Base-by-base conservation (phyloP, 2,797 vertebrate genomes). In the Myiothlypis chrysogaster region DNA sequence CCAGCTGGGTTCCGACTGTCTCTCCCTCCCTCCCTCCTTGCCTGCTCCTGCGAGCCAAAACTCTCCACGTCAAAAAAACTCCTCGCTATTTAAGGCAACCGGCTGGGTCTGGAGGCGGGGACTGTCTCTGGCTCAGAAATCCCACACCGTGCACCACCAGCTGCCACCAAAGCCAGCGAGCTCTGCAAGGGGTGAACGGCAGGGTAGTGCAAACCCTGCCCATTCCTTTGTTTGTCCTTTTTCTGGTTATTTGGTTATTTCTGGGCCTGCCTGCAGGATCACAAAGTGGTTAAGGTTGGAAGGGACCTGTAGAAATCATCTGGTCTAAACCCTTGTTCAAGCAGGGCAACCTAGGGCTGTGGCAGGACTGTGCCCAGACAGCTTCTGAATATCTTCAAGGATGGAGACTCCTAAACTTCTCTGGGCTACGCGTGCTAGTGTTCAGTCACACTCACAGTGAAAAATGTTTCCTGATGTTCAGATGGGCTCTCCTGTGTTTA, bases 51-150 rank as follows among this genome's bases (percentile, higher is more conserved):
- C 0, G 2, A 94, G 89, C 96, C 95, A 95, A 89, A 93, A 83
- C 78, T 68, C 87, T 55, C 69, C 80, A 85, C 0, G 49, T 39
- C 63, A 89, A 60, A 79, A 89, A 87, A 44, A 7, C 76, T 94
- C 91, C 75, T 94, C 3, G 1, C 94, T 96, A 90, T 95, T 95
- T 94, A 92, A 96, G 94, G 90, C 90, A 96, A 87, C 34, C 0
- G 61, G 53, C 90, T 94, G 81, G 46, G 64, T 46, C 71, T 24
- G 43, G 75, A 90, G 92, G 90, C n/a, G 8, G 93, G 80, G 81
- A 80, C 25, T 73, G 60, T n/a, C 0, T 2, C 72, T 83, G 4
- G 5, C 91, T 82, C 87, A 52, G 44, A 69, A 76, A 76, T n/a
- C 69, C 61, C 83, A 80, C n/a, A 5, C 43, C 0, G 4, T 25